These are phyloP conservation scores for Platalea minor DNA, from an alignment of 2,797 vertebrate species.

Conservation along the genomic window DNA sequence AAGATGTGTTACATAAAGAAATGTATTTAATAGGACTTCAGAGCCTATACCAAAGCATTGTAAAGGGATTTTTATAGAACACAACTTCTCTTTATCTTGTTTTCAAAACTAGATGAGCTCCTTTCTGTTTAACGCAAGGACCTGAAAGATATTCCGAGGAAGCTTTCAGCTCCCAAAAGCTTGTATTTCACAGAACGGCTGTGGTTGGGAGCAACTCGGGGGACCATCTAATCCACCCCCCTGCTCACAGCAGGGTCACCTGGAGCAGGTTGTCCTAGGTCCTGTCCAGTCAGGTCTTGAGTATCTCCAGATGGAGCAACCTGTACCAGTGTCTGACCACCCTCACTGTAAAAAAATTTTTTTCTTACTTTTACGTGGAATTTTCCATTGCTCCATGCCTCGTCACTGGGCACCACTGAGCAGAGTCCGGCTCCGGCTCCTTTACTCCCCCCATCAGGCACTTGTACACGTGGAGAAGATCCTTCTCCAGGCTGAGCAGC, in stretches of 20 bases:
- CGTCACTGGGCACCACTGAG: background rate
- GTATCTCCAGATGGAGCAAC: background rate
- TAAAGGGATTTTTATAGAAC: slow-evolving; percentile 23
- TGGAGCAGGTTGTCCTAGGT: background rate
- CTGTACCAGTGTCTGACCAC: background rate
- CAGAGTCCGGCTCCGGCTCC: background rate
- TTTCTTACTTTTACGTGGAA: background rate
- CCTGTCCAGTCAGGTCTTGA: background rate
- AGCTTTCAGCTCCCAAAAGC: background rate
- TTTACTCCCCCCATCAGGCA: background rate
- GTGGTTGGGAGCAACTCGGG: background rate
- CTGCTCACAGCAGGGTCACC: background rate
- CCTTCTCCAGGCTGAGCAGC: background rate
- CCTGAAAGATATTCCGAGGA: background rate
- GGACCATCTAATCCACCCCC: background rate
- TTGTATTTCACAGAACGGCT: background rate
- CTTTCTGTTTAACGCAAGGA: background rate
- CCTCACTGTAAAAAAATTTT: background rate
- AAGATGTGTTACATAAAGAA: slow-evolving; percentile 14
- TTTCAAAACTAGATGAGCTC: slow-evolving; percentile 30
- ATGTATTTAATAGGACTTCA: background rate
- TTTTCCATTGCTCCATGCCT: background rate
- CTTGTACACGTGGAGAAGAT: fast-evolving
- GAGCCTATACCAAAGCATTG: background rate
- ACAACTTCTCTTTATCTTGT: slow-evolving; percentile 12